phyloP scores from a whole-genome alignment of 2,113 vertebrate genomes.

The Scomber colias region DNA sequence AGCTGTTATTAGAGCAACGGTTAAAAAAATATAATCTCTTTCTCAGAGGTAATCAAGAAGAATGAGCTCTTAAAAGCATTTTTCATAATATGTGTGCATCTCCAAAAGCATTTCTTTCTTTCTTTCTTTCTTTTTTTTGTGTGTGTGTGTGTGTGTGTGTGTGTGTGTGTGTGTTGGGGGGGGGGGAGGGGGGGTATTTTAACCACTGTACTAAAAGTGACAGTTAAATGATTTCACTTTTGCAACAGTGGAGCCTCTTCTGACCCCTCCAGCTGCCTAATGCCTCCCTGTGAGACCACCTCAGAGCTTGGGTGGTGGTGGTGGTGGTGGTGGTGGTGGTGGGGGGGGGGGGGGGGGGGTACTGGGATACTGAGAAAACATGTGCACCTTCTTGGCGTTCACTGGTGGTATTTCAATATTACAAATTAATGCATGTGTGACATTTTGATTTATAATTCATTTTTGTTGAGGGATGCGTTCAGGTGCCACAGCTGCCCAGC shows the following conservation, averaged over 20 bases:
- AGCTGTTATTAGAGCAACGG: slow-evolving; percentile 54
- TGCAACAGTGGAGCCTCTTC: slow-evolving; percentile 1
- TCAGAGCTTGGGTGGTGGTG: not conserved
- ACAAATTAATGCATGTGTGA: slow-evolving; percentile 33
- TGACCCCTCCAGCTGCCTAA: slow-evolving; percentile 52
- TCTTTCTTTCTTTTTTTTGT: not conserved
- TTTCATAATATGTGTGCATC: slow-evolving; percentile 16
- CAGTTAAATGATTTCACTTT: slow-evolving; percentile 57
- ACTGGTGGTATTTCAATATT: slow-evolving; percentile 26
- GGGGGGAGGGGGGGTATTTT: slow-evolving; percentile 12
- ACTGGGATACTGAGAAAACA: not conserved
- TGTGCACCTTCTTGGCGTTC: slow-evolving; percentile 17
- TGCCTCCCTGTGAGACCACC: slow-evolving; percentile 19
- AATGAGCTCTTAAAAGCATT: slow-evolving; percentile 56
- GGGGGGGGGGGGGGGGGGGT: not conserved
- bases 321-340: not conserved
- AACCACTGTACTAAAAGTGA: not conserved
- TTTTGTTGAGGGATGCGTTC: slow-evolving; percentile 10
- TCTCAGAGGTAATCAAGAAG: slow-evolving; percentile 60
- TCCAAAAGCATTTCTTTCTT: not conserved
- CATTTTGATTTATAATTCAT: slow-evolving; percentile 38
- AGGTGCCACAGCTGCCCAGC: slow-evolving; percentile 15
- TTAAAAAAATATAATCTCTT: slow-evolving; percentile 58
- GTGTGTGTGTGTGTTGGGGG: too few species aligned
- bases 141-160: too few species aligned